A percentile compares a stretch with the other conserved stretches of the same genome.
Evolutionary conservation across 2,113 vertebrate genomes (phyloP).

Genomic region (Motacilla alba): DNA sequence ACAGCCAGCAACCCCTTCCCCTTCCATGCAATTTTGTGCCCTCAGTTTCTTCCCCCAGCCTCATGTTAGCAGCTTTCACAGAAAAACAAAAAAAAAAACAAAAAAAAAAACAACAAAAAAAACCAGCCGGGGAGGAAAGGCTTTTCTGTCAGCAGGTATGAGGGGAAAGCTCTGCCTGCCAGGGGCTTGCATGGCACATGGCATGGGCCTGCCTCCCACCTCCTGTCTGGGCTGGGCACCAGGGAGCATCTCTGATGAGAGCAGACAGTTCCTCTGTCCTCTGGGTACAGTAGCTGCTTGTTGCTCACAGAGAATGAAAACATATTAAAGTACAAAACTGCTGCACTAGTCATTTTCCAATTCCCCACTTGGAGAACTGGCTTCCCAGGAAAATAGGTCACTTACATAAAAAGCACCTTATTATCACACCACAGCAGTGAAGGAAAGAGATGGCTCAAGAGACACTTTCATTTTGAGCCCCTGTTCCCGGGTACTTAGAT

Average conservation of each 20-base stretch:
- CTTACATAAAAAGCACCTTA: conserved; percentile 74
- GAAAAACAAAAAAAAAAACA: background rate
- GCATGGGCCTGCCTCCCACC: background rate
- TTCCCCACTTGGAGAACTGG: conserved; percentile 54
- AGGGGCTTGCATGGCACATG: background rate
- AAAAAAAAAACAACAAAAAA: background rate
- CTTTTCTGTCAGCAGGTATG: background rate
- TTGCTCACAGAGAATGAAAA: conserved; percentile 59
- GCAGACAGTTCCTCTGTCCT: conserved; percentile 44
- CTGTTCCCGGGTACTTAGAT: conserved; percentile 35
- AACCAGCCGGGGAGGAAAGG: background rate
- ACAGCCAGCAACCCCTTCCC: background rate
- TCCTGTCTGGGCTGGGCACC: conserved; percentile 1
- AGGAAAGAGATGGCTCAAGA: conserved; percentile 51
- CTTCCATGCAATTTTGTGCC: background rate
- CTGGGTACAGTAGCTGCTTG: conserved; percentile 55
- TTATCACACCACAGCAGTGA: conserved; percentile 50
- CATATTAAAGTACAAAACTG: conserved; percentile 65
- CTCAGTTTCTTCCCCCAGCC: background rate
- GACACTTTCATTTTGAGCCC: conserved; percentile 33
- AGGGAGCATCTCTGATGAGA: conserved; percentile 42
- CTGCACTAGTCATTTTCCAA: conserved; percentile 68
- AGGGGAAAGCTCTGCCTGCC: background rate
- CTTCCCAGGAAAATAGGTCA: conserved; percentile 74
- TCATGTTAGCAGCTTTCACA: background rate